phyloP scores from a whole-genome alignment of 1,140 invertebrate species.

The Theocolax elegans region DNA sequence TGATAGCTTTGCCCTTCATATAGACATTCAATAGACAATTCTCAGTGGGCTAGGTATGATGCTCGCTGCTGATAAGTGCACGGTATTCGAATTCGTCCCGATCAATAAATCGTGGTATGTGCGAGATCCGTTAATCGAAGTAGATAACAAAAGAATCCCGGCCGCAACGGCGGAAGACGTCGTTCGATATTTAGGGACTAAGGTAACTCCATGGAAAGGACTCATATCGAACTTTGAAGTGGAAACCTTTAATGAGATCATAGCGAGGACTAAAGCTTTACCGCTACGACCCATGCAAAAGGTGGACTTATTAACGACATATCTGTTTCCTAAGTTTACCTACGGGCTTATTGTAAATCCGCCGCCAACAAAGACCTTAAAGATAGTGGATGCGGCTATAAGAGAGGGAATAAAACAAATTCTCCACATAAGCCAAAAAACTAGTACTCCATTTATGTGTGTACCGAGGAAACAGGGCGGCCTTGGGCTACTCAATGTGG shows the following conservation, averaged over 20 bases:
- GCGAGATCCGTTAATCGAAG: background rate
- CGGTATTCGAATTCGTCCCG: slow-evolving; percentile 49
- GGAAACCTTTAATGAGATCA: background rate
- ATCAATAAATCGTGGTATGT: slow-evolving; percentile 36
- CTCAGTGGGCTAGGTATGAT: slow-evolving; percentile 54
- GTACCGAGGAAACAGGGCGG: background rate
- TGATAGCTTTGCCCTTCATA: no score
- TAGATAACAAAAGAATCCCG: background rate
- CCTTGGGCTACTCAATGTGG: background rate
- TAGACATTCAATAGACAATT: no score
- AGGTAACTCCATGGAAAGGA: background rate
- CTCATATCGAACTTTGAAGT: background rate
- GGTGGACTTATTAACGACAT: background rate
- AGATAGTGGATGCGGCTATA: background rate
- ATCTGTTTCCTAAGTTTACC: background rate
- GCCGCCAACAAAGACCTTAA: background rate
- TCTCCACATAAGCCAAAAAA: background rate
- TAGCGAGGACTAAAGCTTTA: background rate
- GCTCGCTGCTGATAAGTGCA: slow-evolving; percentile 54
- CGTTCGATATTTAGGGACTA: background rate
- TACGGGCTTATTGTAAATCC: background rate
- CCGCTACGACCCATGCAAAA: slow-evolving; percentile 8
- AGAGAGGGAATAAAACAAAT: background rate
- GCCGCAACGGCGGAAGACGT: background rate
- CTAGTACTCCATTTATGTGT: background rate